These are phyloP conservation scores for Rhizomys pruinosus DNA, from an alignment of 2,113 vertebrate genomes.

Conservation along the genomic window DNA sequence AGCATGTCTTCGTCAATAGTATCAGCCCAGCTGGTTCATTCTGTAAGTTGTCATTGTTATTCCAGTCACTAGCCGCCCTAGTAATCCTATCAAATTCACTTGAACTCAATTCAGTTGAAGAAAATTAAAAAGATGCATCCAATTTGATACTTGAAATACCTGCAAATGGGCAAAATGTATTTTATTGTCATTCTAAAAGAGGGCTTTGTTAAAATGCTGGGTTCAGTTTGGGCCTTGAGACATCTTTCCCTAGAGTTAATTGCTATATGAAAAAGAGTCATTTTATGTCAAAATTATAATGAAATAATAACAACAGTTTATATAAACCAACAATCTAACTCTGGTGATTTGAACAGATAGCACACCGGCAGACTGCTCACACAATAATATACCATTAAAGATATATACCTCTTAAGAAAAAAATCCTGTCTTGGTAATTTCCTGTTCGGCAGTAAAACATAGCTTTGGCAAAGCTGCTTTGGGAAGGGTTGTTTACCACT, in stretches of 20 bases:
- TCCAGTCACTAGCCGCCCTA: slow-evolving; percentile 65
- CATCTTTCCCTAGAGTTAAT: slow-evolving; percentile 67
- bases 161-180: slow-evolving; percentile 55
- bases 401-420: slow-evolving; percentile 33
- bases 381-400: slow-evolving; percentile 57
- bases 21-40: background rate
- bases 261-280: slow-evolving; percentile 72
- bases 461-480: slow-evolving; percentile 79
- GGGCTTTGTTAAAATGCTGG: slow-evolving; percentile 71
- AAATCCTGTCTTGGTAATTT: slow-evolving; percentile 61
- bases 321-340: slow-evolving; percentile 67
- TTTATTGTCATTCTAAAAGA: slow-evolving; percentile 55
- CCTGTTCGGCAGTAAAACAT: slow-evolving; percentile 74
- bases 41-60: slow-evolving; percentile 72
- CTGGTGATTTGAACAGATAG: slow-evolving; percentile 48
- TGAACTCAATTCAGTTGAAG: slow-evolving; percentile 74
- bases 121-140: slow-evolving; percentile 74
- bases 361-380: slow-evolving; percentile 37
- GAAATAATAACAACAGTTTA: slow-evolving; percentile 67
- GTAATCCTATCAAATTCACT: slow-evolving; percentile 77
- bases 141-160: slow-evolving; percentile 79
- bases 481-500: slow-evolving; percentile 79
- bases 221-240: slow-evolving; percentile 64
- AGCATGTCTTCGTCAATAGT: background rate
- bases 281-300: slow-evolving; percentile 75